Evolutionary conservation across 2,888 invertebrate species (phyloP).

Genomic region (Cotesia congregata): DNA sequence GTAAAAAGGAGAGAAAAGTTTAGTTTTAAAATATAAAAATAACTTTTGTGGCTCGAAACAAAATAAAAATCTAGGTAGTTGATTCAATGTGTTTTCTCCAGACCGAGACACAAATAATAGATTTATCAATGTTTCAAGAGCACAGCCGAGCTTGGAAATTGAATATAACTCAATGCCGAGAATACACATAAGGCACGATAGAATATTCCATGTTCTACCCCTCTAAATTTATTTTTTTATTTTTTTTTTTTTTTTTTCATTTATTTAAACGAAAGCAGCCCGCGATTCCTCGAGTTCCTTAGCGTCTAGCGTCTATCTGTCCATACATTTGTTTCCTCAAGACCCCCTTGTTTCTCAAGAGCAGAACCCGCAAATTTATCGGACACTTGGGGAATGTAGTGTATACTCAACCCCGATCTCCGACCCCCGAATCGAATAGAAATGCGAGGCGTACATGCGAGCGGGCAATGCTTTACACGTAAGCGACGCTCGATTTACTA

Average conservation of each 20-base stretch:
- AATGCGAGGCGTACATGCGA: slow-evolving; percentile 35
- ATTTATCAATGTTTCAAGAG: slow-evolving; percentile 42
- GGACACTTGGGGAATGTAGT: slow-evolving; percentile 26
- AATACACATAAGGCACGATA: slow-evolving; percentile 21
- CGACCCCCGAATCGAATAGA: slow-evolving; percentile 20
- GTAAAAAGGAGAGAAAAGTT: slow-evolving; percentile 9
- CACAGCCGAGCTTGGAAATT: slow-evolving; percentile 31
- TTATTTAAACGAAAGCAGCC: not conserved
- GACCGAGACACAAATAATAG: slow-evolving; percentile 35
- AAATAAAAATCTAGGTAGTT: not conserved
- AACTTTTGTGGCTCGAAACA: not conserved
- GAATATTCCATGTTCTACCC: slow-evolving; percentile 36
- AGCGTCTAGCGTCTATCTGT: slow-evolving; percentile 6
- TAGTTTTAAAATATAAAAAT: slow-evolving; percentile 3
- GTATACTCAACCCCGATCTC: slow-evolving; percentile 14
- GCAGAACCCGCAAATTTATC: slow-evolving; percentile 28
- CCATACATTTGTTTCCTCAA: slow-evolving; percentile 16
- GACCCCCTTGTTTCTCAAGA: slow-evolving; percentile 21
- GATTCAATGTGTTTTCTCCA: slow-evolving; percentile 13
- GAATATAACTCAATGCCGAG: slow-evolving; percentile 33
- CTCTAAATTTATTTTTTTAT: not conserved
- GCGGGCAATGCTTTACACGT: slow-evolving; percentile 40
- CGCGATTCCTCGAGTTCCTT: not conserved
- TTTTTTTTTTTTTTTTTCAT: slow-evolving; percentile 17
- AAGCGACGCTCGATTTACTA: slow-evolving; percentile 35